phyloP scores from a whole-genome alignment of 2,113 vertebrate species.

The Gambusia holbrooki region DNA sequence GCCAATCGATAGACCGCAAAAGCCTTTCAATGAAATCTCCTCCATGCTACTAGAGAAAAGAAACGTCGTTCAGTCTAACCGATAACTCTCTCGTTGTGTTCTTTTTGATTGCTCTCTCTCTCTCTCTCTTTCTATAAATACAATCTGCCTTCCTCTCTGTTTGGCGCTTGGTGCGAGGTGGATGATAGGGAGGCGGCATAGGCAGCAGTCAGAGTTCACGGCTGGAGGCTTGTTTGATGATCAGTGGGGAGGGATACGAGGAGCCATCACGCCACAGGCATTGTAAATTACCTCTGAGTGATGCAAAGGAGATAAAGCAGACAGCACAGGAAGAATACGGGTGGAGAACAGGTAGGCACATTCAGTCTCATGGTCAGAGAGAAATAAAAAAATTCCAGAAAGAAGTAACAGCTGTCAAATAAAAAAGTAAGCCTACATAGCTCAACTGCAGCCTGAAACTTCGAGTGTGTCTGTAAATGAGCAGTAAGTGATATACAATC shows the following conservation, averaged over 20 bases:
- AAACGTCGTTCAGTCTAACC: slow-evolving; percentile 69
- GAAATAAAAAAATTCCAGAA: slow-evolving; percentile 22
- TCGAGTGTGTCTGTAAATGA: not conserved
- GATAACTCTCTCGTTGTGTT: slow-evolving; percentile 69
- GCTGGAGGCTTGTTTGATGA: slow-evolving; percentile 66
- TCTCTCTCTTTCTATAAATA: slow-evolving; percentile 50
- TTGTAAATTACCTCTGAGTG: slow-evolving; percentile 66
- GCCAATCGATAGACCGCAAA: slow-evolving; percentile 75
- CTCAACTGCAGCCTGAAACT: slow-evolving; percentile 9
- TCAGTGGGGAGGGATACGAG: slow-evolving; percentile 58
- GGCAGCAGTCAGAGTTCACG: slow-evolving; percentile 57
- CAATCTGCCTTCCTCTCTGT: slow-evolving; percentile 47
- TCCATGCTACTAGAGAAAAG: slow-evolving; percentile 66
- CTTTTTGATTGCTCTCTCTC: slow-evolving; percentile 61
- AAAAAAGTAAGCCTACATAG: slow-evolving; percentile 27
- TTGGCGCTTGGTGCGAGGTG: slow-evolving; percentile 35
- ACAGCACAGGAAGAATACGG: slow-evolving; percentile 11
- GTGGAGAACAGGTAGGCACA: slow-evolving; percentile 13
- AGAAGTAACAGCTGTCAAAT: slow-evolving; percentile 49
- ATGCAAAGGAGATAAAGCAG: slow-evolving; percentile 52
- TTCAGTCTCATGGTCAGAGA: slow-evolving; percentile 29
- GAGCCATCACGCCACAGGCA: slow-evolving; percentile 56
- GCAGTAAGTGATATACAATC: not conserved
- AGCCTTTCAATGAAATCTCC: slow-evolving; percentile 75
- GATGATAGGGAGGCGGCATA: slow-evolving; percentile 52